These are phyloP conservation scores for Adelphocoris suturalis DNA, from an alignment of 2,888 invertebrate species.

Conservation along the genomic window DNA sequence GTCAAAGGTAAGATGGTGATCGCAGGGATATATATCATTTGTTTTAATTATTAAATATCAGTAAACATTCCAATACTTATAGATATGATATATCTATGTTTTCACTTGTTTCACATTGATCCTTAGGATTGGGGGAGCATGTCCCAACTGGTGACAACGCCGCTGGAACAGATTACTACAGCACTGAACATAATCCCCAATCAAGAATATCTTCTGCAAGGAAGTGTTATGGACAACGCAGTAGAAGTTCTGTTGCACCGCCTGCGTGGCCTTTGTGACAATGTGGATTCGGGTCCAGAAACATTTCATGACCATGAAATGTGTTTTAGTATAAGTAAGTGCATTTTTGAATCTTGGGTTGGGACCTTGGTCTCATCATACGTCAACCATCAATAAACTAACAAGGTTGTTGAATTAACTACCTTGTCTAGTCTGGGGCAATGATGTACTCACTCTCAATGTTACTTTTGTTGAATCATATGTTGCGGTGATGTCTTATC, in stretches of 20 bases:
- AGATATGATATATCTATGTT: no score
- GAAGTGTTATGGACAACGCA: constrained; percentile 94
- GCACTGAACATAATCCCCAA: constrained; percentile 93
- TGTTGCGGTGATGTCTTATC: no score
- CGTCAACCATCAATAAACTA: no score
- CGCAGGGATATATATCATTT: no score
- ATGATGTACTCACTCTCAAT: no score
- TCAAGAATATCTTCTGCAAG: constrained; percentile 95
- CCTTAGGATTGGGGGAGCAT: constrained; percentile 75
- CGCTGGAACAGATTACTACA: constrained; percentile 88
- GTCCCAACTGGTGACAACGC: constrained; percentile 77
- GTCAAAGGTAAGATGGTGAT: background rate
- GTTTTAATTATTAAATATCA: no score
- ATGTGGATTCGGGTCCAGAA: constrained; percentile 93
- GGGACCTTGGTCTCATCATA: no score
- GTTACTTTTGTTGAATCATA: no score
- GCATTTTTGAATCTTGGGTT: background rate
- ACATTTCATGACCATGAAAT: constrained; percentile 96
- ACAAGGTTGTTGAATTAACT: no score
- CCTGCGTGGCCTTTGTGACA: constrained; percentile 94
- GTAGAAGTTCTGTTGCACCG: constrained; percentile 94
- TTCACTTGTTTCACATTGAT: no score
- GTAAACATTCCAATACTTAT: no score
- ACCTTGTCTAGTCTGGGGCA: no score
- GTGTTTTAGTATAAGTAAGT: constrained; percentile 87